Evolutionary conservation across 2,888 invertebrate species (phyloP).

Genomic region (Xanthorhoe designata): DNA sequence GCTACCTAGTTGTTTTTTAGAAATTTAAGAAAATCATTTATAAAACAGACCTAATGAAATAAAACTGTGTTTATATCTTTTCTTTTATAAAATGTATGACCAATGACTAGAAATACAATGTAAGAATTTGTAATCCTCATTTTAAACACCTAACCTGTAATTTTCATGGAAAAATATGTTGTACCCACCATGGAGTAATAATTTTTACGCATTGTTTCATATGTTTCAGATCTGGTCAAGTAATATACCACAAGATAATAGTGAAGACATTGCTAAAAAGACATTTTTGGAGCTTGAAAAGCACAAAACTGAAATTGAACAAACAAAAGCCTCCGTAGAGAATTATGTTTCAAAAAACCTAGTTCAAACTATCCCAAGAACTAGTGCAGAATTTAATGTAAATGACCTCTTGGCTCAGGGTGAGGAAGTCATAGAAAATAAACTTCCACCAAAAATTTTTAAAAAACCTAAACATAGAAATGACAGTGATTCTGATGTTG

Average conservation of each 20-base stretch:
- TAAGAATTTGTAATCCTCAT: no score
- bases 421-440: constrained; percentile 75
- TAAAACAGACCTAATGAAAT: no score
- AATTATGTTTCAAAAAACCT: constrained; percentile 69
- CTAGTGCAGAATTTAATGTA: constrained; percentile 77
- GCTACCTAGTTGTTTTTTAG: no score
- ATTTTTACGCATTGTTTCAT: not conserved
- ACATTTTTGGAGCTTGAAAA: constrained; percentile 85
- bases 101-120: no score
- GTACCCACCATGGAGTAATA: no score
- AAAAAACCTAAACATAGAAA: constrained; percentile 53
- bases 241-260: constrained; percentile 64
- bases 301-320: constrained; percentile 86
- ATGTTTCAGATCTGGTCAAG: constrained; percentile 68
- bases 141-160: no score
- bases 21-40: no score
- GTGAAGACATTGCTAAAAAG: constrained; percentile 77
- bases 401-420: constrained; percentile 88
- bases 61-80: no score
- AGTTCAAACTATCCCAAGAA: constrained; percentile 64
- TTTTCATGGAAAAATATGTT: no score
- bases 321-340: constrained; percentile 84
- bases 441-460: constrained; percentile 54
- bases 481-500: constrained; percentile 87
- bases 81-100: no score